Evolutionary conservation across 2,888 invertebrate species (phyloP), one percentile per base, ranked within the genome.

Genomic region (Beris chalybata): DNA sequence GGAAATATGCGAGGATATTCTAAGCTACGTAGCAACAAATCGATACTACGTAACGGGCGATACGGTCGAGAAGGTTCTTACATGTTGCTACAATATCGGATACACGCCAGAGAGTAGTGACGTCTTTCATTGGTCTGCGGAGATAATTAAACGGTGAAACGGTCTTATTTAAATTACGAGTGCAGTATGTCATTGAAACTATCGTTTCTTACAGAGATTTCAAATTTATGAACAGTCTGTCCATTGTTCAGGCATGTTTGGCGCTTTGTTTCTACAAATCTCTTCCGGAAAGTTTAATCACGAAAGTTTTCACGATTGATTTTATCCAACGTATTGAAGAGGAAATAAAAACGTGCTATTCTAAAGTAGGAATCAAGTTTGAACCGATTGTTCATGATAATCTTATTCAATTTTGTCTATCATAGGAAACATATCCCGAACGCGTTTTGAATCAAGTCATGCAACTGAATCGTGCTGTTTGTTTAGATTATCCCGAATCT

Each of bases 381-480:
- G 13, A 53, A 38, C 38, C 1, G 9, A n/a, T 31, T 65, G n/a
- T 15, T 64, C 52, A 47, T 48, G n/a, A 47, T n/a, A 13, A n/a
- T 50, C 30, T 12, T 45, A 12, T 47, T 61, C 12, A 61, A 50
- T 38, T 50, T 30, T 32, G 31, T 66, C 58, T 7, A 22, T 76
- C 77, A 72, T 72, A 85, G 84, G 84, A 82, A 47, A 81, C 79
- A 3, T 86, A 86, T 76, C 85, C 86, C 0, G 76, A 79, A 29
- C 78, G 82, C 70, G 83, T 87, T 3, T 78, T 86, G 12, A 79
- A 82, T 70, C 75, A 78, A 53, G 81, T 88, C 59, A 87, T 88
- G 87, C 82, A 85, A 71, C 74, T 88, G 50, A 88, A 88, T 76
- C 81, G 88, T 65, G 82, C 85, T 1, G 85, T 87, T 15, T 87